Percentiles rank a stretch among this genome's conserved stretches.
phyloP scores from a whole-genome alignment of 2,113 vertebrate genomes.

The Sylvia atricapilla region DNA sequence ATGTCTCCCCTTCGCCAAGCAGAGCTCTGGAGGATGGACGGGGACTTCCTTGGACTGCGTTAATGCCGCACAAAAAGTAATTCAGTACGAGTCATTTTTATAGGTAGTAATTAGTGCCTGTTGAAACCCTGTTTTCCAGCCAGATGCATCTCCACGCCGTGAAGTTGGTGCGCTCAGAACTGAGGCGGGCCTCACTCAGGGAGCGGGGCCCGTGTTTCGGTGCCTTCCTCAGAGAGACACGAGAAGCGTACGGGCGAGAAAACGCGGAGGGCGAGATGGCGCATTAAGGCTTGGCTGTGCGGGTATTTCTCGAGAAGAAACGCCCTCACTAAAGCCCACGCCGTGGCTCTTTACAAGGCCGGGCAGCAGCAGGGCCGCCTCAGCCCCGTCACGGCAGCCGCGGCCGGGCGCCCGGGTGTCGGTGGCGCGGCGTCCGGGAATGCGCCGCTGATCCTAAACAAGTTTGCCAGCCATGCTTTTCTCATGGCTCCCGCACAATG shows the following conservation, averaged over 20 bases:
- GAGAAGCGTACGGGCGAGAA: rapidly evolving
- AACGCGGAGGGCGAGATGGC: rapidly evolving
- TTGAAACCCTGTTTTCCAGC: neutral
- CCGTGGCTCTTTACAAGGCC: neutral
- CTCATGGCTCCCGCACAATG: slow-evolving; percentile 90
- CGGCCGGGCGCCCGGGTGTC: slow-evolving; percentile 30
- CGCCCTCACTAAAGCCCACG: rapidly evolving
- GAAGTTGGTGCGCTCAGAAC: neutral
- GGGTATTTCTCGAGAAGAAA: neutral
- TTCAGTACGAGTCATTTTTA: neutral
- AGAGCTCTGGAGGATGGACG: neutral
- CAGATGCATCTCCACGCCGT: rapidly evolving
- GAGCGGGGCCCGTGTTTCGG: rapidly evolving
- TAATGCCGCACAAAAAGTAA: neutral
- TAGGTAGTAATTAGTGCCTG: neutral
- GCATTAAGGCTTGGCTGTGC: rapidly evolving
- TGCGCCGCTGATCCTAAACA: slow-evolving; percentile 83
- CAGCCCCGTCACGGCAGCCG: neutral
- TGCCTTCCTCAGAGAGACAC: no score
- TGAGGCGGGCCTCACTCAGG: neutral
- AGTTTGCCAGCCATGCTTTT: slow-evolving; percentile 91
- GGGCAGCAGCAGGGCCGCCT: neutral
- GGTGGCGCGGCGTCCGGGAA: slow-evolving; percentile 59
- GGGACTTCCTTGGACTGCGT: neutral
- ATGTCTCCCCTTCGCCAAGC: neutral